Conservation (phyloP, 2,113 vertebrate genomes). For the Leptosomus discolor region DNA sequence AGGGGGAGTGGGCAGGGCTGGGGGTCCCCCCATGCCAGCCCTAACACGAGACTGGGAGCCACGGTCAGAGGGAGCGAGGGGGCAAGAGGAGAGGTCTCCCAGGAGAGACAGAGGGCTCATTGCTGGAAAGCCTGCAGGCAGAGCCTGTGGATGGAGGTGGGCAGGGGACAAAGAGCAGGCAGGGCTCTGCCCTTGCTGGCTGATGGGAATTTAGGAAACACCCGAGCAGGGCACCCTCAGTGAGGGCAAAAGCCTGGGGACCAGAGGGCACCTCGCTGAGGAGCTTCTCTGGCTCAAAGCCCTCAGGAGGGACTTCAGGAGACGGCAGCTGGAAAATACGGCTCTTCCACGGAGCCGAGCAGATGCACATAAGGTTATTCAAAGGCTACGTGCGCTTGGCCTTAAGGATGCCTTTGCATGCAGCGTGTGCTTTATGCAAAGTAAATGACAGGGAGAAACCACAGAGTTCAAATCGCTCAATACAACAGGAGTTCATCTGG, state of each 20-base stretch:
- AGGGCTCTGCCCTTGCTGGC: background rate
- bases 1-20: background rate
- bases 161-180: background rate
- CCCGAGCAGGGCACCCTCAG: background rate
- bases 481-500: background rate
- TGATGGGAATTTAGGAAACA: background rate
- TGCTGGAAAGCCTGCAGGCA: background rate
- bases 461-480: background rate
- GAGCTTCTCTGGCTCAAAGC: background rate
- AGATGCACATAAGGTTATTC: background rate
- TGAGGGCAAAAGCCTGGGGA: background rate
- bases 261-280: background rate
- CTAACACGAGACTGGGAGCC: background rate
- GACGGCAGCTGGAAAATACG: background rate
- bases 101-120: background rate
- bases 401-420: background rate
- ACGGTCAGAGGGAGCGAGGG: fast-evolving
- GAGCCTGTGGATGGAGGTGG: background rate
- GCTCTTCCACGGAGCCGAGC: background rate
- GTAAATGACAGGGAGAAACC: background rate
- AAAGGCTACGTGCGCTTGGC: background rate
- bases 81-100: background rate
- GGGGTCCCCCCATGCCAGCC: background rate
- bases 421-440: background rate
- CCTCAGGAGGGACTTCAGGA: background rate